Evolutionary conservation across 2,888 invertebrate species (phyloP), one percentile per base, ranked within the genome.

Genomic region (Gastrophysa polygoni): DNA sequence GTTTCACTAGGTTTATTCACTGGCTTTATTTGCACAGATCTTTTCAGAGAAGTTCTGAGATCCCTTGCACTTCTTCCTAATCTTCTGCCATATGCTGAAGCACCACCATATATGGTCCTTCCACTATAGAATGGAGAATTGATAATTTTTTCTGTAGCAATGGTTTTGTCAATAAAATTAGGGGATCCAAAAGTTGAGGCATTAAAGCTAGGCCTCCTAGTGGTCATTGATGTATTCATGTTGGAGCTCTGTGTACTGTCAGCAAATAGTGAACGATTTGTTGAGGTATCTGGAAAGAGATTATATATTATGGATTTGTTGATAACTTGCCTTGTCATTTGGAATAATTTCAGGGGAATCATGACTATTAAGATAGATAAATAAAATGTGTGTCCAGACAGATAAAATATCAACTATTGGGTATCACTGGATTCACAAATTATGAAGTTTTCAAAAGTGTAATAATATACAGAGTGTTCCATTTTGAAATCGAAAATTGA

Each of bases 91-190:
- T 88, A 88, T 0, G 87, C 85, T 11, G 88, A 85, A 11, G 91
- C 88, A 43, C 92, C 92, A 1, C 92, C 92, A 77, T 90, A 93
- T 67, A 86, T 88, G 1, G 91, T 92, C 64, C 85, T 85, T 20
- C 92, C 92, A 66, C 85, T 85, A 76, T 93, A 92, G 78, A 92
- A 93, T 11, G 92, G 90, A 1, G 92, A 92, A 50, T 82, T 81
- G 18, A 83, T 75, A 50, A 82, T 80, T 64, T 82, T 81, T 63
- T 83, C 81, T 38, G 82, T 76, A 2, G 81, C 75, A 38, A 81
- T 71, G 32, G 82, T 84, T 61, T 78, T 80, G 71, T 85, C 81
- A 44, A 84, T 74, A 61, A 82, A 80, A 69, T 74, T 77, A 14
- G 80, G 77, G 2, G 81, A 78, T 6, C 80, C 79, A 63, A 81